A percentile compares a stretch with the other conserved stretches of the same genome.
Evolutionary conservation across 2,797 vertebrate genomes (phyloP).

Genomic region (Cottoperca gobio): DNA sequence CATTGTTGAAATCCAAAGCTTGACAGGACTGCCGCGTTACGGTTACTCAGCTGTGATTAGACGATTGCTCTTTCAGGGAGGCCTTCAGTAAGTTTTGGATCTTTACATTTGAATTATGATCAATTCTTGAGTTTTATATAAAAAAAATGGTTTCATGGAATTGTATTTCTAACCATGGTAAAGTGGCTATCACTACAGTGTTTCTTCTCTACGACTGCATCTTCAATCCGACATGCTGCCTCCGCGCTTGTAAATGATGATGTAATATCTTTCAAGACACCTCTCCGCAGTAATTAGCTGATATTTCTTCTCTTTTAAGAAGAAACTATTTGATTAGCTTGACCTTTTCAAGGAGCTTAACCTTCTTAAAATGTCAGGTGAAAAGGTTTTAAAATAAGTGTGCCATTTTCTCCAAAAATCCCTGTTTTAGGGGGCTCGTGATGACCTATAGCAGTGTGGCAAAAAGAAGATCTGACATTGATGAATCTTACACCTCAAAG

Average conservation of each 20-base stretch:
- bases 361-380: slow-evolving; percentile 85
- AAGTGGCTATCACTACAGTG: not conserved
- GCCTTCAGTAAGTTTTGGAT: not conserved
- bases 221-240: not conserved
- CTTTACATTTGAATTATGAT: not conserved
- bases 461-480: slow-evolving; percentile 72
- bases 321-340: slow-evolving; percentile 80
- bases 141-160: not conserved
- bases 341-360: slow-evolving; percentile 81
- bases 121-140: not conserved
- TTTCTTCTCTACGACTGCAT: slow-evolving; percentile 2
- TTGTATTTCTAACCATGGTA: not conserved
- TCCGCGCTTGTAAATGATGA: slow-evolving; percentile 48
- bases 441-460: slow-evolving; percentile 73
- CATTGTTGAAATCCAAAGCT: not conserved
- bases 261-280: slow-evolving; percentile 60
- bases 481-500: slow-evolving; percentile 69
- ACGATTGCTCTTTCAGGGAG: not conserved
- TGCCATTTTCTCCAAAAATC: slow-evolving; percentile 70
- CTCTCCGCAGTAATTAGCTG: slow-evolving; percentile 66
- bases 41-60: not conserved
- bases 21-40: not conserved
- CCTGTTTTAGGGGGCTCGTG: slow-evolving; percentile 63
- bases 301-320: slow-evolving; percentile 67
- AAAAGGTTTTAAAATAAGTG: slow-evolving; percentile 76